These are phyloP conservation scores for Dolichomitus sp. DNA, from an alignment of 2,888 invertebrate species.

Conservation along the genomic window DNA sequence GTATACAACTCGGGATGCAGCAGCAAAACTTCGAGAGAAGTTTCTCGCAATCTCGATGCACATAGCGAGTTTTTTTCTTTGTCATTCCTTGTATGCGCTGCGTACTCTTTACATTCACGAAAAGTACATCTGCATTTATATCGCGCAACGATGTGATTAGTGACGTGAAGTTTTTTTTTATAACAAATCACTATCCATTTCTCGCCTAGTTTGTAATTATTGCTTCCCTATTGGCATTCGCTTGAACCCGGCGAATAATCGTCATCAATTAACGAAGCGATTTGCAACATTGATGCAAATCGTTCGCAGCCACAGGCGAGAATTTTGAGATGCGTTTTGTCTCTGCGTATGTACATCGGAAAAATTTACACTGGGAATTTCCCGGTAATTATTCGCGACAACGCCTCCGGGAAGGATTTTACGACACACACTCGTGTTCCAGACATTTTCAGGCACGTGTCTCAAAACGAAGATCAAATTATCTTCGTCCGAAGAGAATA, in stretches of 20 bases:
- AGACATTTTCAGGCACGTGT: not conserved
- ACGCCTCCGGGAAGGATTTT: not conserved
- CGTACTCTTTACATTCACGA: not conserved
- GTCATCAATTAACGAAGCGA: conserved; percentile 1
- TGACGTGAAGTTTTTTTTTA: not conserved
- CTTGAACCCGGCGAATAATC: not conserved
- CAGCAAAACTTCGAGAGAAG: not conserved
- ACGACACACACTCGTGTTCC: not conserved
- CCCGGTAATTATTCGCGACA: not conserved
- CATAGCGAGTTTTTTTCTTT: not conserved
- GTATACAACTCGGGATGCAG: not conserved
- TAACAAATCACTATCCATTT: not conserved
- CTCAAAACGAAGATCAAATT: not conserved
- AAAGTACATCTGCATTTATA: conserved; percentile 21
- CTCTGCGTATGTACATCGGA: not conserved
- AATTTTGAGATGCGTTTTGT: not conserved
- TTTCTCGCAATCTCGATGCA: not conserved
- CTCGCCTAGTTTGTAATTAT: conserved; percentile 5
- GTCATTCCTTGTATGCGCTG: not conserved
- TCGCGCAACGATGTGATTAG: conserved; percentile 14
- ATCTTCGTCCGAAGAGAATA: not conserved
- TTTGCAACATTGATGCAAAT: conserved; percentile 6
- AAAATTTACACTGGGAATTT: not conserved
- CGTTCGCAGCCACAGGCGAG: not conserved
- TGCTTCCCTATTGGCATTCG: conserved; percentile 3